Evolutionary conservation across 1,140 invertebrate genomes (phyloP).

Genomic region (Littorina saxatilis): DNA sequence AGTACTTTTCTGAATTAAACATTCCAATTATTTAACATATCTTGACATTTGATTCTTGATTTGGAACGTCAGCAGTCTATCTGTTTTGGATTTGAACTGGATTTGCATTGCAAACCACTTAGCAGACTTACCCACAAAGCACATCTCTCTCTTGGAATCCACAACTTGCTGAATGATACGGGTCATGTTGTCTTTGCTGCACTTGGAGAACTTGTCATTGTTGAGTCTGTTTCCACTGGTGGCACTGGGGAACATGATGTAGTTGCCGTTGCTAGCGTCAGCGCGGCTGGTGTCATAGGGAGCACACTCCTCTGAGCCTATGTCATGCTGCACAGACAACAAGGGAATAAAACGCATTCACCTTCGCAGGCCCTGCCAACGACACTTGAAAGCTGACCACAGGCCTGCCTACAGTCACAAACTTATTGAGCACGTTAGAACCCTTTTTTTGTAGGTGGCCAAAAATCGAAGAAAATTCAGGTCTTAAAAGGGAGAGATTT

Average conservation of each 20-base stretch:
- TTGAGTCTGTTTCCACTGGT: slow-evolving; percentile 72
- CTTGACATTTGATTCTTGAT: too few relatives aligned
- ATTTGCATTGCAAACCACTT: slow-evolving; percentile 70
- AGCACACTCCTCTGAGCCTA: slow-evolving; percentile 83
- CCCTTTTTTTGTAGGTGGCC: neutral
- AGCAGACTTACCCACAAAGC: slow-evolving; percentile 84
- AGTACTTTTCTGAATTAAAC: too few relatives aligned
- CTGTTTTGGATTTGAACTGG: too few relatives aligned
- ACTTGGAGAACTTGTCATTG: slow-evolving; percentile 72
- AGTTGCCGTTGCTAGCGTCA: slow-evolving; percentile 95
- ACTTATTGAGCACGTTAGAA: neutral
- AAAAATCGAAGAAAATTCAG: too few relatives aligned
- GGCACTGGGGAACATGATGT: slow-evolving; percentile 81
- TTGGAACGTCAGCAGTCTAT: too few relatives aligned
- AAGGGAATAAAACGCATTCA: too few relatives aligned
- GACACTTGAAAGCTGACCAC: neutral
- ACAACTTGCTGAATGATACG: slow-evolving; percentile 78
- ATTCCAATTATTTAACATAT: too few relatives aligned
- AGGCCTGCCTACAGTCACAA: neutral
- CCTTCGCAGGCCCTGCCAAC: neutral
- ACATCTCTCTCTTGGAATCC: slow-evolving; percentile 90
- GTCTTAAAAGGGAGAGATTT: too few relatives aligned
- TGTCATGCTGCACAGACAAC: slow-evolving; percentile 87
- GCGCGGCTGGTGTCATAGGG: slow-evolving; percentile 83
- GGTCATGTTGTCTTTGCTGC: slow-evolving; percentile 94